Base-by-base conservation (phyloP, 2,797 vertebrate genomes). In the Meda fulgida region DNA sequence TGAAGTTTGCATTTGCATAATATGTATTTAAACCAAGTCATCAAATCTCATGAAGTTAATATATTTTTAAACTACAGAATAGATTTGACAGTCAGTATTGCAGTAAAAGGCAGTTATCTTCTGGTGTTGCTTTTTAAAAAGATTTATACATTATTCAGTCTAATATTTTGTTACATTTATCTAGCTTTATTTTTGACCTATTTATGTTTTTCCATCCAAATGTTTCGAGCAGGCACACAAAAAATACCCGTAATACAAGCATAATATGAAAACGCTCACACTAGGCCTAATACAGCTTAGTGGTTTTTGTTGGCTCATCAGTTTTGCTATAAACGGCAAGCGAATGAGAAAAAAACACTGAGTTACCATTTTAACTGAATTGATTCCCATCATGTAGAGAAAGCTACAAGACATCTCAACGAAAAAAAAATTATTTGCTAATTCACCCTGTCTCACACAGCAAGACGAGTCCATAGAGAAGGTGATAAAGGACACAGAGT, bases 401-500 rank as follows among this genome's bases (percentile, higher is more conserved):
- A 36, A 60, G 75, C 29, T 51, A n/a, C 60, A 81, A 70, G 51
- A 38, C 7, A 53, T 55, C 23, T 40, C 1, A 67, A 26, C 21
- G 1, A 5, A 34, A 55, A 23, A 0, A 16, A 13, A 31, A 16
- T 3, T 69, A 5, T 66, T 78, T 46, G 31, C 77, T 66, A 26
- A 81, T 38, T n/a, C 55, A 69, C 43, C 43, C 36, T 36, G 11
- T 48, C 23, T 67, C 65, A 58, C 14, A 81, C 93, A 95, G 89
- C 85, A 84, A 46, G 96, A 97, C 0, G 96, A 97, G 89, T 96
- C 95, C 87, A 94, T 98, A 80, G 97, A 98, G 91, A 95, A 98
- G 84, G 97, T 98, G 91, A 98, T 98, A 72, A 97, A 96, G 83
- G 97, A 98, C 89, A 98, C 97, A 0, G 97, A 98, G 89, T 97